Conservation (phyloP, 2,888 invertebrate species). For the Malthinus seriepunctatus region DNA sequence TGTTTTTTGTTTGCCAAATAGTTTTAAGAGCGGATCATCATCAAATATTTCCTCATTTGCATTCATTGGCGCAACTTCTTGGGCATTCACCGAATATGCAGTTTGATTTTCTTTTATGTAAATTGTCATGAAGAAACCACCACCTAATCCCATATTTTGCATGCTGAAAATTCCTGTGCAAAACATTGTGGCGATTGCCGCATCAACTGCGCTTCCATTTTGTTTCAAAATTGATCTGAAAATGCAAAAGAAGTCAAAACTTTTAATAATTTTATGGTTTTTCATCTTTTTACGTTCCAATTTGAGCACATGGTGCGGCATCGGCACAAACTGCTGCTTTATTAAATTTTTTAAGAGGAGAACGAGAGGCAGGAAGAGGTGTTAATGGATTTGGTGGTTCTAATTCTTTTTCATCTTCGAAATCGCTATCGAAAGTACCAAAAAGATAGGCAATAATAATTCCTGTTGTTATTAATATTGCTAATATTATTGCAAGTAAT, state of each 20-base stretch:
- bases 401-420: slow-evolving; percentile 39
- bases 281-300: slow-evolving; percentile 84
- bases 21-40: slow-evolving; percentile 51
- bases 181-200: slow-evolving; percentile 79
- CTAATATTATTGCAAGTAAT: slow-evolving; percentile 18
- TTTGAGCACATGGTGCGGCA: slow-evolving; percentile 71
- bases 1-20: slow-evolving; percentile 54
- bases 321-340: slow-evolving; percentile 80
- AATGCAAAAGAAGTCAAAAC: too few species aligned
- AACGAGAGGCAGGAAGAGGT: slow-evolving; percentile 67
- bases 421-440: slow-evolving; percentile 36
- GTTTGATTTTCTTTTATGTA: slow-evolving; percentile 64
- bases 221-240: slow-evolving; percentile 63
- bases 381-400: slow-evolving; percentile 69
- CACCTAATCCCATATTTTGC: slow-evolving; percentile 80
- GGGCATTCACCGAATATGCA: slow-evolving; percentile 69
- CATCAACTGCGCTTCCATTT: slow-evolving; percentile 83
- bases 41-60: slow-evolving; percentile 65
- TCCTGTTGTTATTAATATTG: slow-evolving; percentile 36
- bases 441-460: slow-evolving; percentile 39
- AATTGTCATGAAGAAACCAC: slow-evolving; percentile 79
- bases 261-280: too few species aligned
- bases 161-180: slow-evolving; percentile 82
- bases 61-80: slow-evolving; percentile 73
- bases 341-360: slow-evolving; percentile 67